phyloP scores from a whole-genome alignment of 2,797 vertebrate species.

The Acomys russatus region DNA sequence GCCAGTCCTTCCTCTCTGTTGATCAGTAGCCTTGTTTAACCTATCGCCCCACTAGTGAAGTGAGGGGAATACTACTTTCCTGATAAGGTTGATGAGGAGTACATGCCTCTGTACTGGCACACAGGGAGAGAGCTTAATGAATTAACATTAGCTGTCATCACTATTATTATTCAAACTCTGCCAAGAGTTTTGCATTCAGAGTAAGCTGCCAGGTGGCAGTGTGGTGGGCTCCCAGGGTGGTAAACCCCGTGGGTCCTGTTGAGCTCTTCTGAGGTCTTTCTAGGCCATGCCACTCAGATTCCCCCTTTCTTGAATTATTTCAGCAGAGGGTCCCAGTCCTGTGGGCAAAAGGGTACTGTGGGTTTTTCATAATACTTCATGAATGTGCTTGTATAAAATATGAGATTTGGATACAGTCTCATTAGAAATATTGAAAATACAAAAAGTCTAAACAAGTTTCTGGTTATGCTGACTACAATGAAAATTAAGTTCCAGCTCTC shows the following conservation, averaged over 20 bases:
- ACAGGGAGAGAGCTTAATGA: conserved; percentile 23
- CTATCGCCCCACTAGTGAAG: conserved; percentile 35
- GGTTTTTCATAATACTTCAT: conserved; percentile 52
- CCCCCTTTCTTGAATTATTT: conserved; percentile 42
- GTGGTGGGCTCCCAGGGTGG: neutral
- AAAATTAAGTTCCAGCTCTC: neutral
- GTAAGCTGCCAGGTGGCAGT: conserved; percentile 32
- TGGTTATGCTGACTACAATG: neutral
- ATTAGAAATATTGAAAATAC: conserved; percentile 64
- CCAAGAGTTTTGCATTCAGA: conserved; percentile 45
- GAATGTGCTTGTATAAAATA: conserved; percentile 18
- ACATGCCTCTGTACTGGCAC: neutral
- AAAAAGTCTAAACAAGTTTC: conserved; percentile 37
- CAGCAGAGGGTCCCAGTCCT: conserved; percentile 1
- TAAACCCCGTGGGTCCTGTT: conserved; percentile 8
- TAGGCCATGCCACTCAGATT: conserved; percentile 1
- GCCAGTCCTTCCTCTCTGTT: neutral
- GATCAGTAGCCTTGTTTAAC: conserved; percentile 8
- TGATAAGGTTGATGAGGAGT: conserved; percentile 35
- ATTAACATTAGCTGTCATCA: conserved; percentile 38
- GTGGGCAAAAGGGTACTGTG: conserved; percentile 4
- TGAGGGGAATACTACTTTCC: neutral
- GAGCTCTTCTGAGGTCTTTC: conserved; percentile 44
- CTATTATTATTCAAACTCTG: neutral
- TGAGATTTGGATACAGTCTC: conserved; percentile 49